phyloP scores from a whole-genome alignment of 2,797 vertebrate species.

The Fistularia commersonii region DNA sequence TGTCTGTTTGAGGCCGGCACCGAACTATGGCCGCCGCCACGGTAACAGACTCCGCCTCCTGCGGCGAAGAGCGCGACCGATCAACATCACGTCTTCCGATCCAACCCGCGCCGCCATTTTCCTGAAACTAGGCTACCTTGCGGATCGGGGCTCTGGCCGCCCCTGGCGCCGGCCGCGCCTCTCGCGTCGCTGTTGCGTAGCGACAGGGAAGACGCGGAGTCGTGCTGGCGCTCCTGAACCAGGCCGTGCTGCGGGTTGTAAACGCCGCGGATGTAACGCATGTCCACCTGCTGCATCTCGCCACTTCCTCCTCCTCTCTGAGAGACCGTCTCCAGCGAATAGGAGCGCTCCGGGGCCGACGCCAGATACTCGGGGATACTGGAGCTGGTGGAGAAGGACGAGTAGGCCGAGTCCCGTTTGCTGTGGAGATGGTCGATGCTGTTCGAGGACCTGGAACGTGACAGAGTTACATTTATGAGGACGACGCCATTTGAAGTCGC shows the following conservation, averaged over 20 bases:
- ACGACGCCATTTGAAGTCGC: neutral
- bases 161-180: neutral
- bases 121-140: slow-evolving; percentile 34
- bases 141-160: slow-evolving; percentile 19
- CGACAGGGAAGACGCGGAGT: slow-evolving; percentile 53
- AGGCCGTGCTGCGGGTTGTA: slow-evolving; percentile 80
- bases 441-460: slow-evolving; percentile 84
- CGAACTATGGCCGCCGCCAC: slow-evolving; percentile 35
- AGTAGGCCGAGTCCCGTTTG: slow-evolving; percentile 95
- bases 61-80: slow-evolving; percentile 4
- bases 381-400: slow-evolving; percentile 93
- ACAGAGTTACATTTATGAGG: neutral
- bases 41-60: slow-evolving; percentile 54
- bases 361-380: slow-evolving; percentile 89
- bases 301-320: slow-evolving; percentile 71
- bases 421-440: slow-evolving; percentile 94
- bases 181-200: slow-evolving; percentile 34
- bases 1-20: slow-evolving; percentile 64
- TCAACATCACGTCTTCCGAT: neutral
- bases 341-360: slow-evolving; percentile 77
- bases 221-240: slow-evolving; percentile 84
- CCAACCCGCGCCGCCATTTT: neutral
- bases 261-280: slow-evolving; percentile 80
- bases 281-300: slow-evolving; percentile 84
- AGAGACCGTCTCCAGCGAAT: slow-evolving; percentile 75